Evolutionary conservation across 2,113 vertebrate species (phyloP).

Genomic region (Galemys pyrenaicus): DNA sequence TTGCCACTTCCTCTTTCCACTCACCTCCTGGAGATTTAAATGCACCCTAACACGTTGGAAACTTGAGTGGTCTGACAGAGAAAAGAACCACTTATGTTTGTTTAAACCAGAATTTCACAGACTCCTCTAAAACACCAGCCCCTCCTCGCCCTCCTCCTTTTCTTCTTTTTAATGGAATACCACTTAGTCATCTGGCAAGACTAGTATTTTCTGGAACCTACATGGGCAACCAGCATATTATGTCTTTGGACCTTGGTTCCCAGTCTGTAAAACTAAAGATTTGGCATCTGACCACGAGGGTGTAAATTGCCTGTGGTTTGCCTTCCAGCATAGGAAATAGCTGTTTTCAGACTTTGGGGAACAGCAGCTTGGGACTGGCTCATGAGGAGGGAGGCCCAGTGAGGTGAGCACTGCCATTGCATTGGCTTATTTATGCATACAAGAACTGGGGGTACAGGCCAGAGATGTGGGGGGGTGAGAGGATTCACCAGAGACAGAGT

Average conservation of each 20-base stretch:
- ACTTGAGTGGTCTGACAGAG: not conserved
- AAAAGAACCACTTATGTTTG: not conserved
- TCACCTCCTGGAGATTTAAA: slow-evolving; percentile 12
- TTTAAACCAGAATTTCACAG: not conserved
- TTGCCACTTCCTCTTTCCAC: not conserved
- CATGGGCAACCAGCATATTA: not conserved
- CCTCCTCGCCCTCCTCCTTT: not conserved
- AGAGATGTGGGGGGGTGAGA: no score
- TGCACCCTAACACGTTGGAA: not conserved
- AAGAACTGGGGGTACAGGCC: no score
- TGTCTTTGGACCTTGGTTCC: not conserved
- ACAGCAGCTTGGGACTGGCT: not conserved
- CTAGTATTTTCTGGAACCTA: not conserved
- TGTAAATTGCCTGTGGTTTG: not conserved
- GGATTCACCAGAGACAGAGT: no score
- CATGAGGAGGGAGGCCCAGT: not conserved
- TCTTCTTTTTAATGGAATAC: not conserved
- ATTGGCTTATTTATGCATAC: not conserved
- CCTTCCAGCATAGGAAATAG: not conserved
- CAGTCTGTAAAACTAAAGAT: not conserved
- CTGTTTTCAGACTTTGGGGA: not conserved
- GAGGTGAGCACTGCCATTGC: not conserved
- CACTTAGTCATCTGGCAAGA: not conserved
- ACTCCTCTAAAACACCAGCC: not conserved
- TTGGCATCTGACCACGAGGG: not conserved